A percentile compares a stretch with the other conserved stretches of the same genome.
Conservation (phyloP, 2,113 vertebrate species). For the Rostratula benghalensis region DNA sequence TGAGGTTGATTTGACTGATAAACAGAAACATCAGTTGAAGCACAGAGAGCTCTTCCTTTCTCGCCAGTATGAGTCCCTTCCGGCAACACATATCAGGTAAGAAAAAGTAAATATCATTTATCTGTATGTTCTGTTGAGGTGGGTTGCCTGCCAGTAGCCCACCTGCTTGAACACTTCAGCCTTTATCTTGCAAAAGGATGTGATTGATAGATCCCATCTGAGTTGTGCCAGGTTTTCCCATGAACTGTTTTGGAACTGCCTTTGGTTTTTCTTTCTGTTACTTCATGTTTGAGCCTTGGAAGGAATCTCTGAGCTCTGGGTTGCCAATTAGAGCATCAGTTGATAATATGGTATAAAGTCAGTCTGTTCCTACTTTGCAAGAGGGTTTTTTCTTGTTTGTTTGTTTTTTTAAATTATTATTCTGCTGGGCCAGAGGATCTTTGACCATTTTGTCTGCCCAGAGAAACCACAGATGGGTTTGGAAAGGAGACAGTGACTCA, state of each 20-base stretch:
- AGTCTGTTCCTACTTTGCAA: neutral
- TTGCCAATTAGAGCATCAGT: neutral
- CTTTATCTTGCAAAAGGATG: neutral
- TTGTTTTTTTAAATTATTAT: neutral
- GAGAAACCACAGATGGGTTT: neutral
- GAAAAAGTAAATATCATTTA: neutral
- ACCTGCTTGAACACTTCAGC: neutral
- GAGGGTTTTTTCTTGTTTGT: neutral
- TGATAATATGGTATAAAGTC: neutral
- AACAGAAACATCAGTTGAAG: conserved; percentile 97
- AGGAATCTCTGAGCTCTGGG: neutral
- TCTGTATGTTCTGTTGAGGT: neutral
- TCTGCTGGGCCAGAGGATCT: neutral
- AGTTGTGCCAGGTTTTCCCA: neutral
- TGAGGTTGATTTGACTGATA: conserved; percentile 92
- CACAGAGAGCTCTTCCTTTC: conserved; percentile 97
- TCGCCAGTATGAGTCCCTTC: conserved; percentile 94
- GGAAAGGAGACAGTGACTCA: neutral
- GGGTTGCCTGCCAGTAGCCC: neutral
- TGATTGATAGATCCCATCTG: neutral
- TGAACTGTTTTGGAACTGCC: neutral
- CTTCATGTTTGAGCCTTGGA: neutral
- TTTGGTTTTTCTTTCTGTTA: neutral
- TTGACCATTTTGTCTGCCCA: neutral
- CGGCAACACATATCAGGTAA: conserved; percentile 95